These are phyloP conservation scores for Poecilia latipinna DNA, from an alignment of 2,113 vertebrate species.

Conservation along the genomic window DNA sequence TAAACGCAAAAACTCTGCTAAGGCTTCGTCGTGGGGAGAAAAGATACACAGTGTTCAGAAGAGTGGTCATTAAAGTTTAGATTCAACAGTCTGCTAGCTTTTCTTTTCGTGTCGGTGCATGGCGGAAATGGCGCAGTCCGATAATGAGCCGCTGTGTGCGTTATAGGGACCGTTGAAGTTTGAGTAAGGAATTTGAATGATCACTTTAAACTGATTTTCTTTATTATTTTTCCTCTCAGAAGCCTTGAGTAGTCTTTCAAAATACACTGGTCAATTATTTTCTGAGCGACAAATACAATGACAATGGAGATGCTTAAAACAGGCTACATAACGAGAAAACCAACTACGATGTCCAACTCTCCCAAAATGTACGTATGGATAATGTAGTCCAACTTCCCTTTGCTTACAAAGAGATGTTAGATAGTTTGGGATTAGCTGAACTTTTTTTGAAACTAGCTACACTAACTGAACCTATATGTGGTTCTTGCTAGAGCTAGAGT, in stretches of 20 bases:
- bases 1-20: constrained; percentile 59
- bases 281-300: constrained; percentile 29
- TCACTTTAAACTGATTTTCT: constrained; percentile 5
- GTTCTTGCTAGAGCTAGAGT: constrained; percentile 5
- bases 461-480: background rate
- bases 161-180: constrained; percentile 21
- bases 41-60: constrained; percentile 76
- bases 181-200: constrained; percentile 26
- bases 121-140: constrained; percentile 50
- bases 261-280: constrained; percentile 26
- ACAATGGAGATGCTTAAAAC: background rate
- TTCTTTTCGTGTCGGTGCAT: constrained; percentile 37
- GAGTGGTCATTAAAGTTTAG: constrained; percentile 58
- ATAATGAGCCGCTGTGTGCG: constrained; percentile 32
- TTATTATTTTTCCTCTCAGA: constrained; percentile 1
- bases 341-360: constrained; percentile 19
- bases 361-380: constrained; percentile 41
- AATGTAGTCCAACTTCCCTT: background rate
- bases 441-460: constrained; percentile 3
- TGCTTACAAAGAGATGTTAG: background rate
- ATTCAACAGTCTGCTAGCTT: constrained; percentile 74
- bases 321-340: background rate
- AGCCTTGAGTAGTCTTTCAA: background rate
- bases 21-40: constrained; percentile 63
- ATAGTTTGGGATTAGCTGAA: background rate